A percentile compares a stretch with the other conserved stretches of the same genome.
These are phyloP conservation scores for Ridgeia piscesae DNA, from an alignment of 1,140 invertebrate species.

Conservation along the genomic window DNA sequence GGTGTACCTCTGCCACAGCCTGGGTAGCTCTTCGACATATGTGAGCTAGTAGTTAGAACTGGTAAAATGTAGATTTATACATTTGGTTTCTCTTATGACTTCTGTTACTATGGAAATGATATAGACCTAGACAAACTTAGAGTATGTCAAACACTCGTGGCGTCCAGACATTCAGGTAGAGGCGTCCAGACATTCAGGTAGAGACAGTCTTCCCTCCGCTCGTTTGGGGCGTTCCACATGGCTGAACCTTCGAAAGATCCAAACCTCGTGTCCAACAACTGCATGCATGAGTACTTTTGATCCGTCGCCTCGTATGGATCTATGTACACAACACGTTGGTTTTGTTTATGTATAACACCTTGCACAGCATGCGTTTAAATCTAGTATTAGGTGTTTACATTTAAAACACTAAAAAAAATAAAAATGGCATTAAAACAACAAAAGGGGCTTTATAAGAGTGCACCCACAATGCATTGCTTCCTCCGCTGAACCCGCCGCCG, in stretches of 20 bases:
- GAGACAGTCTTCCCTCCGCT: conserved; percentile 59
- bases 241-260: conserved; percentile 60
- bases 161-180: no score
- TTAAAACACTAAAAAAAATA: neutral
- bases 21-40: no score
- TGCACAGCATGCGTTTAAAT: no score
- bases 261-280: conserved; percentile 63
- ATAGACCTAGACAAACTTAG: no score
- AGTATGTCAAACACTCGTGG: no score
- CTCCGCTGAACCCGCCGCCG: conserved; percentile 84
- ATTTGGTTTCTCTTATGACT: no score
- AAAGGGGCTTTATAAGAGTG: no score
- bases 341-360: no score
- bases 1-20: no score
- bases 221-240: conserved; percentile 94
- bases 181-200: conserved; percentile 49
- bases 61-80: no score
- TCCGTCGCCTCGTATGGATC: conserved; percentile 63
- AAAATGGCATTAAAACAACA: neutral
- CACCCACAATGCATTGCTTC: conserved; percentile 86
- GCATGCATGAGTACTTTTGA: conserved; percentile 82
- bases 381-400: neutral
- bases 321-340: neutral
- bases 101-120: no score
- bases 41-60: no score